Conservation (phyloP, 2,797 vertebrate genomes). For the Kryptopterus vitreolus region DNA sequence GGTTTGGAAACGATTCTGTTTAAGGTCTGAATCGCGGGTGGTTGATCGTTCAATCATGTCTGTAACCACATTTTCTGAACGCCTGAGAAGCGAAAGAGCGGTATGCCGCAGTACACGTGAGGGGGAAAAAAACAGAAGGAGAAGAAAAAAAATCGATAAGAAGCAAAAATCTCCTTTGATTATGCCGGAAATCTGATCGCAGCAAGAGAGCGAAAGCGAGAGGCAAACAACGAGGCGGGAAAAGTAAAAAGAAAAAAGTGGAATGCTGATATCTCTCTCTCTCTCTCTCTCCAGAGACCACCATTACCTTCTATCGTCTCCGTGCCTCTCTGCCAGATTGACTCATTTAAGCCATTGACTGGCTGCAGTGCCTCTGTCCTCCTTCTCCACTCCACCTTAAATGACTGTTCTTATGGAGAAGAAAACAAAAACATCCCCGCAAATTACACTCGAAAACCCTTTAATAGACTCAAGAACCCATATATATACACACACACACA, state of each 20-base stretch:
- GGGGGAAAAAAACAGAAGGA: too few relatives aligned
- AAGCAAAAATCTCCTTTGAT: constrained; percentile 35
- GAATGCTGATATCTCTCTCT: neutral
- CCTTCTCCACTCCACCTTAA: constrained; percentile 11
- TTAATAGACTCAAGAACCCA: neutral
- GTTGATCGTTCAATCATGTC: constrained; percentile 28
- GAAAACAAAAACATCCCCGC: constrained; percentile 10
- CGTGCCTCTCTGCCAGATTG: constrained; percentile 50
- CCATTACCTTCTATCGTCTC: neutral
- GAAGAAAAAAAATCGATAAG: constrained; percentile 35
- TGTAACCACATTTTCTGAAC: constrained; percentile 25
- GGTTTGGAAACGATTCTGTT: neutral
- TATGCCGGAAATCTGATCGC: constrained; percentile 41
- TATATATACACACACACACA: too few relatives aligned
- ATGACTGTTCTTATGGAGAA: constrained; percentile 26
- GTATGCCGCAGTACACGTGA: constrained; percentile 44
- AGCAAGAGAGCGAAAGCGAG: neutral
- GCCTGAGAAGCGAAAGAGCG: constrained; percentile 49
- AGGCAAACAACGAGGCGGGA: constrained; percentile 21
- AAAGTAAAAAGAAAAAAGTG: constrained; percentile 22
- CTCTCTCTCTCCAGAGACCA: constrained; percentile 9
- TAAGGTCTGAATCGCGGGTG: neutral
- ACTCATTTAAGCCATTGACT: constrained; percentile 52
- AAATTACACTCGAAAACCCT: neutral
- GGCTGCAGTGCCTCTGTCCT: constrained; percentile 27